A percentile compares a stretch with the other conserved stretches of the same genome.
phyloP scores from a whole-genome alignment of 2,797 vertebrate species.

The Austrolebias charrua region DNA sequence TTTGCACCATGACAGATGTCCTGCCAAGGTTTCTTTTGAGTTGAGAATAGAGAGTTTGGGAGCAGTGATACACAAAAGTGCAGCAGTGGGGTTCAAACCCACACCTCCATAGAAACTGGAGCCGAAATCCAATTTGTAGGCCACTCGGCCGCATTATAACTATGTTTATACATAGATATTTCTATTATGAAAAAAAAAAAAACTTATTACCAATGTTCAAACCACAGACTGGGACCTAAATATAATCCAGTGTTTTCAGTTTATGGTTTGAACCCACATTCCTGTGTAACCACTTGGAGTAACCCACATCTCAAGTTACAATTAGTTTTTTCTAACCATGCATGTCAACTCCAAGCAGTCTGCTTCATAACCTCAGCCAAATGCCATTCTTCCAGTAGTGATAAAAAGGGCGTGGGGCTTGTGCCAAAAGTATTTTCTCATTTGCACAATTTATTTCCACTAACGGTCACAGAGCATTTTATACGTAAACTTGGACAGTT shows the following conservation, averaged over 20 bases:
- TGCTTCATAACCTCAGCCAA: background rate
- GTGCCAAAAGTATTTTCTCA: background rate
- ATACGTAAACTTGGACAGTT: too few species aligned
- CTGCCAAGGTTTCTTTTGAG: too few species aligned
- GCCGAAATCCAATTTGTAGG: too few species aligned
- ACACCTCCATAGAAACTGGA: too few species aligned
- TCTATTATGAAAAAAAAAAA: too few species aligned
- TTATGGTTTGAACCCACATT: background rate
- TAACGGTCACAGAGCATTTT: background rate
- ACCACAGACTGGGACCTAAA: background rate
- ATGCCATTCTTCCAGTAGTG: background rate
- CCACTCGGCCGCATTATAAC: too few species aligned
- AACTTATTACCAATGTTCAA: background rate
- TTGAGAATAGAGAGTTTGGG: too few species aligned
- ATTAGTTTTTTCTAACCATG: constrained; percentile 20
- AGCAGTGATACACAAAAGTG: too few species aligned
- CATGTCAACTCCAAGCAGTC: background rate
- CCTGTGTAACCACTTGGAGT: background rate
- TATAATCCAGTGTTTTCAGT: background rate
- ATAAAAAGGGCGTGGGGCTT: background rate
- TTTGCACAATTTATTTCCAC: background rate
- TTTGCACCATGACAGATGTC: too few species aligned
- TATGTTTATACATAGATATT: background rate
- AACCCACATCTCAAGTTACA: constrained; percentile 44
- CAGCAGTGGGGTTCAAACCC: too few species aligned